A percentile compares a stretch with the other conserved stretches of the same genome.
These are phyloP conservation scores for Cartodere bifasciata DNA, from an alignment of 2,888 invertebrate species.

Conservation along the genomic window DNA sequence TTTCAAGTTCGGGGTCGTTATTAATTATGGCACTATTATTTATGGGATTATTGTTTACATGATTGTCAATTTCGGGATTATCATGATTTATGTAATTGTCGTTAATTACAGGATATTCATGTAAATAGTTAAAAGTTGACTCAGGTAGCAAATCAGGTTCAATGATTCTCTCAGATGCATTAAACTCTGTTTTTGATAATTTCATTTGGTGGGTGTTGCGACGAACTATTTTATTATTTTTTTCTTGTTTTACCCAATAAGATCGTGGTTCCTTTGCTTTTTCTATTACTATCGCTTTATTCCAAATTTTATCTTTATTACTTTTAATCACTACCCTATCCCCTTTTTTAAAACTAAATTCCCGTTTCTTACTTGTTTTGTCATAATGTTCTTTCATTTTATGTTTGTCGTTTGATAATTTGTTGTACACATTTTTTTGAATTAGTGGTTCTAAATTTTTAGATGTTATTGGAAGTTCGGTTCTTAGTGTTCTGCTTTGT, in stretches of 20 bases:
- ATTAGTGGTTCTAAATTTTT: constrained; percentile 14
- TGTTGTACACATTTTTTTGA: constrained; percentile 9
- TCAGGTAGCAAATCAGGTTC: too few species aligned
- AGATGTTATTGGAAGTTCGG: constrained; percentile 12
- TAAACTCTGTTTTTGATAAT: too few species aligned
- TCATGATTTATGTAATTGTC: too few species aligned
- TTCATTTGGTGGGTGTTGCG: too few species aligned
- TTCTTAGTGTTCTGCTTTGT: constrained; percentile 14
- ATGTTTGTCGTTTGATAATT: constrained; percentile 6
- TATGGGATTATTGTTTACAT: too few species aligned
- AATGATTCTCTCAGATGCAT: too few species aligned
- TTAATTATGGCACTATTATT: too few species aligned
- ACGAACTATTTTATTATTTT: constrained; percentile 11
- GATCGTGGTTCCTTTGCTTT: constrained; percentile 13
- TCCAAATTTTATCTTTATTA: constrained; percentile 12
- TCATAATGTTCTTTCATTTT: constrained; percentile 9
- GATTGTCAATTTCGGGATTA: too few species aligned
- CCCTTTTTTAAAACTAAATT: constrained; percentile 8
- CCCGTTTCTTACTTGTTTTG: constrained; percentile 5
- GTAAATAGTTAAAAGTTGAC: too few species aligned
- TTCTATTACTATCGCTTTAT: constrained; percentile 14
- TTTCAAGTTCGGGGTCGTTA: too few species aligned
- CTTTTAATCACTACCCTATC: constrained; percentile 14
- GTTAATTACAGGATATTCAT: too few species aligned
- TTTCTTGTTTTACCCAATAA: constrained; percentile 13